Evolutionary conservation across 2,113 vertebrate genomes (phyloP).

Genomic region (Brachionichthys hirsutus): DNA sequence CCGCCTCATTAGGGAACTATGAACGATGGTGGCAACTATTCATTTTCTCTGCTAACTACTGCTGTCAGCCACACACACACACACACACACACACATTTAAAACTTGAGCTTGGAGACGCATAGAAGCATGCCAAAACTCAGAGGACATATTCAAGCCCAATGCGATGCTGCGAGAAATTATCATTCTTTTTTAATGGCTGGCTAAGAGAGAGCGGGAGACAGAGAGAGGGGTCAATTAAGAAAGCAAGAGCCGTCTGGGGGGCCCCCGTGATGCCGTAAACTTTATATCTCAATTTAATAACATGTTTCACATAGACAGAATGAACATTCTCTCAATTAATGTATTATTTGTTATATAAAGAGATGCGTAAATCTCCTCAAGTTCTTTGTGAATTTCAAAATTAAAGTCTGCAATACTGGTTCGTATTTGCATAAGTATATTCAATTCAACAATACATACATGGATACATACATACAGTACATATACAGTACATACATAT

Average conservation of each 20-base stretch:
- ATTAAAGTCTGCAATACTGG: background rate
- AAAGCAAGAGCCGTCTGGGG: constrained; percentile 48
- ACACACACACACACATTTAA: constrained; percentile 27
- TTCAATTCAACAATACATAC: no score
- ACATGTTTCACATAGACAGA: background rate
- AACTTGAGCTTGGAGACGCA: constrained; percentile 17
- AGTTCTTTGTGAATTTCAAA: background rate
- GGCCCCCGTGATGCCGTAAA: constrained; percentile 46
- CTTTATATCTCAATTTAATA: constrained; percentile 14
- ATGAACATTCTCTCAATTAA: background rate
- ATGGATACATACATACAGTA: no score
- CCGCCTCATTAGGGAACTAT: constrained; percentile 69
- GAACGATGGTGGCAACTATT: constrained; percentile 58
- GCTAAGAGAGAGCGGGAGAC: constrained; percentile 10
- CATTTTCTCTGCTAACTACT: constrained; percentile 64
- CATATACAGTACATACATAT: no score
- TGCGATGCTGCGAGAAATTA: constrained; percentile 38
- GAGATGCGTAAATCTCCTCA: background rate
- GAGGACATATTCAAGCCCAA: constrained; percentile 46
- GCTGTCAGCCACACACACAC: constrained; percentile 25
- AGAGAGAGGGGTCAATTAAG: constrained; percentile 13
- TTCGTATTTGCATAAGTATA: no score
- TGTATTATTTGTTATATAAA: background rate
- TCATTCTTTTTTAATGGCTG: constrained; percentile 45
- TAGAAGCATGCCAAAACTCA: constrained; percentile 49